Base-by-base conservation (phyloP, 2,113 vertebrate species). In the Hippopotamus amphibius region DNA sequence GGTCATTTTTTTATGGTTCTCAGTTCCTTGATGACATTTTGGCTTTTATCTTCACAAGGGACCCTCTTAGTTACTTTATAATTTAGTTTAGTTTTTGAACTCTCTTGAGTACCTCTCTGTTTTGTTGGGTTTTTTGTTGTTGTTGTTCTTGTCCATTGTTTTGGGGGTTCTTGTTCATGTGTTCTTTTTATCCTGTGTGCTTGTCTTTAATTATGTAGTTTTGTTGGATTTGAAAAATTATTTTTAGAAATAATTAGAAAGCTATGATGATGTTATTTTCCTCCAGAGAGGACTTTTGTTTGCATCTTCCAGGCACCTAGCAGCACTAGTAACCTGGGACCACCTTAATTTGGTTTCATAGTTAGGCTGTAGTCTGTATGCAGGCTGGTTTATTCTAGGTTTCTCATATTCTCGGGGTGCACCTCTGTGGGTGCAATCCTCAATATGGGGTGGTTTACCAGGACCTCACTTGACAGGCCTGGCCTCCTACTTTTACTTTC, bases 111-210 rank as follows among this genome's bases (percentile, higher is more conserved):
- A 46, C 55, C 37, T 82, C 6, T 92, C 48, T 53, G 66, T 71
- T 61, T 30, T 61, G 41, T 21, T 55, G 33, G 59, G 41, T 68
- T 46, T 61, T 94, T 61, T n/a, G 10, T 74, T 74, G 22, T 74
- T 22, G 14, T 74, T 48, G 46, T 68, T 68, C 24, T 82, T 88
- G 41, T 59, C 24, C 37, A 13, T 65, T 85, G 41, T 88, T 92
- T 68, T 41, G 21, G 16, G 16, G 26, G 30, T 74, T 87, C n/a
- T 82, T 96, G 6, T 74, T 66, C 6, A 41, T 76, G 8, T 63
- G n/a, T 71, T 93, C 24, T 82, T 84, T 88, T 83, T 80, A 68
- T 88, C 66, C 26, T 85, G n/a, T 77, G 63, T 93, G n/a, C 22
- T 61, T 61, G n/a, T 50, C 63, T 90, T 93, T 82, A 22, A 26